Conservation (phyloP, 2,797 vertebrate species). For the Leuciscus waleckii region DNA sequence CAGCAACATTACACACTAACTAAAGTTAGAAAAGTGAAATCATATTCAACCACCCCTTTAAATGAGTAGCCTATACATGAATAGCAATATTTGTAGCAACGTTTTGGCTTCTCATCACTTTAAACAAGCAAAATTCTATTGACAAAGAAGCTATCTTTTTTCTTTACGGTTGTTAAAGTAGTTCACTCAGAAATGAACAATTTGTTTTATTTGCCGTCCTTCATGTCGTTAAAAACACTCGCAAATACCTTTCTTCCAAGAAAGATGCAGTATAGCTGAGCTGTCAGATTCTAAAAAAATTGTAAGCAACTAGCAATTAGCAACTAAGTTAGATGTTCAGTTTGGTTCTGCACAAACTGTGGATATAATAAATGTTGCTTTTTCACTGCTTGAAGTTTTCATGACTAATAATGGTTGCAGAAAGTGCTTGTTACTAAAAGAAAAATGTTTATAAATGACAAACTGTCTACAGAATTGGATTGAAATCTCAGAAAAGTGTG, state of each 20-base stretch:
- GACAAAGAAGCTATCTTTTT: not conserved
- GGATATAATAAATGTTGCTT: not conserved
- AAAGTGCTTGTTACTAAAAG: not conserved
- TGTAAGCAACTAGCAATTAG: not conserved
- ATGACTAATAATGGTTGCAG: not conserved
- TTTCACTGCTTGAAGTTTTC: not conserved
- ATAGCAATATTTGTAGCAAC: not conserved
- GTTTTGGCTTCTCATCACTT: not conserved
- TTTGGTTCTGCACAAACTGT: not conserved
- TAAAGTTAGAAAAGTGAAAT: too few species aligned
- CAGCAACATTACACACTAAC: too few species aligned
- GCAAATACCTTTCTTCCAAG: not conserved
- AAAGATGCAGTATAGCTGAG: not conserved
- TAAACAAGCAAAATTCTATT: not conserved
- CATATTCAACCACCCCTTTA: too few species aligned
- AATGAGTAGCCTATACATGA: not conserved
- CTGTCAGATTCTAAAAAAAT: not conserved
- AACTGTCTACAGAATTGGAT: not conserved
- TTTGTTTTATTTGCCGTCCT: not conserved
- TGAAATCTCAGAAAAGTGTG: constrained; percentile 1
- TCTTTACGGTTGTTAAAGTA: not conserved
- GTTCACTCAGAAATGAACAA: not conserved
- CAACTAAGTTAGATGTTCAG: not conserved
- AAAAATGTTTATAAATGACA: not conserved
- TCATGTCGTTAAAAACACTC: not conserved